Evolutionary conservation across 2,113 vertebrate species (phyloP), one percentile per base, ranked within the genome.

Genomic region (Drymodes brunneopygia): DNA sequence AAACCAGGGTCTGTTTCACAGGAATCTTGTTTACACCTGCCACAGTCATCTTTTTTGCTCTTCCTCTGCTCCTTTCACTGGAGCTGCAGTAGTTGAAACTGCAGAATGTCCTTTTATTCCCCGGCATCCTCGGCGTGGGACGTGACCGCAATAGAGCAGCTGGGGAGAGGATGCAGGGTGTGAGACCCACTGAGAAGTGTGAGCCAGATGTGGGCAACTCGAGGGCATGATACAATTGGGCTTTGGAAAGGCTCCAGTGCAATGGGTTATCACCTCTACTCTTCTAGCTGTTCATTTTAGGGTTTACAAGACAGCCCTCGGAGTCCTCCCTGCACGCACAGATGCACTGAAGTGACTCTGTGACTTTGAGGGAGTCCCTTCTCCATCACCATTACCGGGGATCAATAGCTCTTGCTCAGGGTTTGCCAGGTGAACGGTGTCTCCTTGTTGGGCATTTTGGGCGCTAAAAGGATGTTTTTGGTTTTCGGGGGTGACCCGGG

Each of bases 1-100:
- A 87, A 94, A 85, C 42, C 0, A 0, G 53, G 21, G 21, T 94
- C 58, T 87, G 89, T 85, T 96, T 84, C 11, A 5, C 62, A 75
- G 53, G 61, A 91, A 72, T 60, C 73, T 71, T 79, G 61, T 81
- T 94, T 50, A 87, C 45, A 87, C 91, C 89, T 89, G 86, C 93
- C 73, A 33, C 25, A 60, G 65, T 51, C 5, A 0, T 81, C 50
- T 28, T 81, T 60, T 72, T 69, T 56, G n/a, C 78, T 95, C 81
- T 71, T 89, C 65, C 80, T 86, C 82, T 75, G 53, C 73, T 74
- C 57, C 73, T 87, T 79, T 79, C 70, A 28, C 18, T 87, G 66
- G 65, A 82, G 73, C 89, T 89, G 89, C 21, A 13, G 70, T 54
- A 47, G 75, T 16, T 81, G 83, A 29, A 71, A 20, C 69, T 88